Evolutionary conservation across 1,140 invertebrate genomes (phyloP), one percentile per base, ranked within the genome.

Genomic region (Drosophila sechellia): DNA sequence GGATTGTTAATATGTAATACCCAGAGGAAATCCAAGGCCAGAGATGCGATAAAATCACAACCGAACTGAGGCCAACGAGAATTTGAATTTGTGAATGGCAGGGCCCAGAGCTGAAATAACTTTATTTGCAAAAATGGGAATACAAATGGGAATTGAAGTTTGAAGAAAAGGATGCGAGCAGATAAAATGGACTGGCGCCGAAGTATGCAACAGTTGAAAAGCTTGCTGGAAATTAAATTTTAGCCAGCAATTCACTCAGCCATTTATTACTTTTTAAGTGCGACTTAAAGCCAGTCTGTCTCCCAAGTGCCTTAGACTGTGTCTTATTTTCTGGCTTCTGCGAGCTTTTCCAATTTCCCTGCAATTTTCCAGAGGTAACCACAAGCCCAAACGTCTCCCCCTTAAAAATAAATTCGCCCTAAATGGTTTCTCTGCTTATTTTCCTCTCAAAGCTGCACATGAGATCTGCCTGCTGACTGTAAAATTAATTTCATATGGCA

Each of bases 401-500:
- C 35, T 27, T 35, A 8, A 11, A 63, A 68, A 68, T 69, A 48
- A 70, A 70, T 48, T 70, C 42, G 25, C 49, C 49, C 48, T 46
- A 70, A 70, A 70, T 70, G 68, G 42, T 55, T 70, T 69, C 64
- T 70, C 50, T 54, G 43, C 48, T 69, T 69, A 49, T 56, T 70
- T 48, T 65, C 64, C 65, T 57, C 68, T 49, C 17, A 70, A 70
- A 49, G 52, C 66, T 56, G 64, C 43, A 70, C 50, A 69, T 20
- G n/a, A 55, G 27, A 52, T 35, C 27, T 66, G 72, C 46, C 48
- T 76, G 72, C 71, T 66, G 72, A 76, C 72, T 76, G 60, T 76
- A 77, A 77, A 77, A 77, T 77, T 76, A 77, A 77, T 77, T 77
- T 77, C 72, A 77, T 77, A 77, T 77, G 74, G 72, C 74, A 77